Percentiles rank a stretch among this genome's conserved stretches.
These are phyloP conservation scores for Drosophila kuntzei DNA, from an alignment of 2,888 invertebrate genomes.

Conservation along the genomic window DNA sequence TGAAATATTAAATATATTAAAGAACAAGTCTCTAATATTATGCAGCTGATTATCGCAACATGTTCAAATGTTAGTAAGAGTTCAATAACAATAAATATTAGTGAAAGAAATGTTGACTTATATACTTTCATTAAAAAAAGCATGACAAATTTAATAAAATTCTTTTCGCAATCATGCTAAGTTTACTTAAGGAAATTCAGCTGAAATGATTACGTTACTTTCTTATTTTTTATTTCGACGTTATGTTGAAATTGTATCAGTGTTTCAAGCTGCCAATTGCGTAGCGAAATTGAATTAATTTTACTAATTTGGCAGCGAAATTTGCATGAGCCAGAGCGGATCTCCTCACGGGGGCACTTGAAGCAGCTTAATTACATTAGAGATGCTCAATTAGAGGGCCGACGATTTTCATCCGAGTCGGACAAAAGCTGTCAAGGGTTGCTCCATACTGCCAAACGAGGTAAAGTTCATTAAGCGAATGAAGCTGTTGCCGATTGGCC, in stretches of 20 bases:
- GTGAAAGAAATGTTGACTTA: too few relatives aligned
- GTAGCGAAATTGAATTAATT: conserved; percentile 64
- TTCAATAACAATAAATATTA: background rate
- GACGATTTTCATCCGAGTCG: conserved; percentile 17
- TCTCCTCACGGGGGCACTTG: conserved; percentile 17
- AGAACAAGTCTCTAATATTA: background rate
- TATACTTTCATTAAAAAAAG: background rate
- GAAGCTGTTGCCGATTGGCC: conserved; percentile 58
- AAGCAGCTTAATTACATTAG: conserved; percentile 67
- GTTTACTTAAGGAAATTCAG: background rate
- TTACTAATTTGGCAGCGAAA: conserved; percentile 66
- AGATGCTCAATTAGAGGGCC: conserved; percentile 70
- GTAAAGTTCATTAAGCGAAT: conserved; percentile 55
- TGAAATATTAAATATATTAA: background rate
- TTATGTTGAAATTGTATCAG: conserved; percentile 63
- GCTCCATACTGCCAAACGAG: conserved; percentile 14
- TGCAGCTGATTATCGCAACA: background rate
- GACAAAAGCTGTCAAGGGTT: conserved; percentile 27
- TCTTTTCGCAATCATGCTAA: too few relatives aligned
- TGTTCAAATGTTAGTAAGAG: background rate
- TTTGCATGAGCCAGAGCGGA: conserved; percentile 59
- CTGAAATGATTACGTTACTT: background rate
- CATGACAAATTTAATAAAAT: background rate
- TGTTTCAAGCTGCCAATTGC: conserved; percentile 51
- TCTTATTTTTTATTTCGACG: background rate